phyloP scores from a whole-genome alignment of 2,888 invertebrate species.

The Adineta ricciae region DNA sequence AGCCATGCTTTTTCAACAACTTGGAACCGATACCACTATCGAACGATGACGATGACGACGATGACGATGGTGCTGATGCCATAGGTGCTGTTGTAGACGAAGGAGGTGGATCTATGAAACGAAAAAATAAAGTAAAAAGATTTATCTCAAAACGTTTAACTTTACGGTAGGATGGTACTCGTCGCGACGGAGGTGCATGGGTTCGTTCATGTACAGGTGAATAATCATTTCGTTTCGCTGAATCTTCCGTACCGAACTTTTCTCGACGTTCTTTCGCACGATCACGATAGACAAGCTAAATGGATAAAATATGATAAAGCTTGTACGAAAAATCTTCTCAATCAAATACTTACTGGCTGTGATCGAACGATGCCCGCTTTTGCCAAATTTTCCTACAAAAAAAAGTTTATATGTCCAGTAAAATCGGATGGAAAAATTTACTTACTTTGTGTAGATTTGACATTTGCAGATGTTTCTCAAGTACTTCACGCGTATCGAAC shows the following conservation, averaged over 20 bases:
- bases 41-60: too few species aligned
- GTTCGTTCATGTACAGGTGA: conserved; percentile 22
- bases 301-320: too few species aligned
- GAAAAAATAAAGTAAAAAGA: too few species aligned
- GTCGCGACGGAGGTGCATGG: not conserved
- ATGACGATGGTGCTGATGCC: too few species aligned
- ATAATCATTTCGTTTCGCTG: conserved; percentile 4
- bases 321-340: not conserved
- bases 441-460: conserved; percentile 32
- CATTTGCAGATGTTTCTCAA: conserved; percentile 32
- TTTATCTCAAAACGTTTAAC: too few species aligned
- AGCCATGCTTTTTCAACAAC: conserved; percentile 94
- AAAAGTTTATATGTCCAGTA: too few species aligned
- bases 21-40: conserved; percentile 50
- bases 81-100: too few species aligned
- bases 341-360: not conserved
- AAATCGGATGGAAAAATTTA: too few species aligned
- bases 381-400: conserved; percentile 23
- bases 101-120: too few species aligned
- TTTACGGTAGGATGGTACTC: not conserved
- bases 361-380: conserved; percentile 9
- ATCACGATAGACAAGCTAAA: conserved; percentile 26
- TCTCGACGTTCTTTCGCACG: conserved; percentile 30
- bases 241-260: conserved; percentile 25
- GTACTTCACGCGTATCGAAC: conserved; percentile 31